Percentiles rank a stretch among this genome's conserved stretches.
Evolutionary conservation across 2,888 invertebrate species (phyloP).

Genomic region (Celastrina argiolus): DNA sequence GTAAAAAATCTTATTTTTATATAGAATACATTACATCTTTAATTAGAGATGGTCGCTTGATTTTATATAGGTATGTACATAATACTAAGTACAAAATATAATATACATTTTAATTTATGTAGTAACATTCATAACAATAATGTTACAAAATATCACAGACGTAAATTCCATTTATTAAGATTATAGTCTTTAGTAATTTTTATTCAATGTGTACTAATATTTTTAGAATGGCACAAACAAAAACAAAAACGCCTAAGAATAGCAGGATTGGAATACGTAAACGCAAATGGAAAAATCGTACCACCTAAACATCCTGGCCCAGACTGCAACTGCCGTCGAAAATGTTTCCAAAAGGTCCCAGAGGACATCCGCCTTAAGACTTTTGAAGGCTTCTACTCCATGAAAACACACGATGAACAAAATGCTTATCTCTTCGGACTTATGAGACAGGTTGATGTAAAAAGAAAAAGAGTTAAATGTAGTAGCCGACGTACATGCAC

Average conservation of each 20-base stretch:
- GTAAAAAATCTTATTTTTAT: not conserved
- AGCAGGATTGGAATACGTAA: constrained; percentile 75
- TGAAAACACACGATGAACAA: constrained; percentile 78
- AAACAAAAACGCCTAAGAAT: constrained; percentile 76
- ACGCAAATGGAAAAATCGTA: constrained; percentile 77
- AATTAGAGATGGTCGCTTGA: not conserved
- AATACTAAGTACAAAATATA: not conserved
- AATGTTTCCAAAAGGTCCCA: constrained; percentile 72
- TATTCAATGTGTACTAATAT: constrained; percentile 16
- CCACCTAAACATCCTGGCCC: constrained; percentile 74
- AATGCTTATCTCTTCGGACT: constrained; percentile 78
- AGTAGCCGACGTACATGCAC: constrained; percentile 76
- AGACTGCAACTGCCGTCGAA: constrained; percentile 74
- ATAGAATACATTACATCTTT: not conserved
- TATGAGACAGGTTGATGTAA: constrained; percentile 77
- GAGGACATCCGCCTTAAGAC: constrained; percentile 71
- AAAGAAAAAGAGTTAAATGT: constrained; percentile 74
- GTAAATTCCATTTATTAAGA: too few relatives aligned
- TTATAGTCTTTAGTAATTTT: too few relatives aligned
- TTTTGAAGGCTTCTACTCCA: constrained; percentile 75
- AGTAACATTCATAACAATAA: too few relatives aligned
- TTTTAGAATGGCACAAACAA: constrained; percentile 79
- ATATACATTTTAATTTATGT: too few relatives aligned
- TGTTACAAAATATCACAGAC: too few relatives aligned
- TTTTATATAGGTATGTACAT: not conserved